Base-by-base conservation (phyloP, 2,888 invertebrate species). In the Cheilosia urbana region DNA sequence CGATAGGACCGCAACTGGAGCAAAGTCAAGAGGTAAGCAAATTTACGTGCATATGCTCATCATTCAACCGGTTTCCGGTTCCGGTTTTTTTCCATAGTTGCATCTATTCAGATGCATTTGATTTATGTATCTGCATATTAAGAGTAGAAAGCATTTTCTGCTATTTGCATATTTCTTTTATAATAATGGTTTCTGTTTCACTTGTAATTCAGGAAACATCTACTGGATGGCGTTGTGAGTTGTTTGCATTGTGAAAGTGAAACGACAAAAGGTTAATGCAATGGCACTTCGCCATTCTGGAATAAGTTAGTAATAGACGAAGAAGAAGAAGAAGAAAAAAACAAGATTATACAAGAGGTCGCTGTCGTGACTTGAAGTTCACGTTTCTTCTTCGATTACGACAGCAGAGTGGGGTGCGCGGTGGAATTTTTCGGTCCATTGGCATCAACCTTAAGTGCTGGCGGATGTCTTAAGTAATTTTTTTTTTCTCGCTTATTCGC, bases 11-110 rank as follows among this genome's bases (percentile, higher is more conserved):
- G 60, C 87, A 87, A 87, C 88, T 91, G 88, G 91, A 91, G 84
- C 91, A 91, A 84, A 91, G 91, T 87, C 91, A 91, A 85, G 91
- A 91, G 91, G 91, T 91, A 87, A 90, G 90, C 11, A 27, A 49
- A 27, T 13, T 13, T 11, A 53, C 40, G 49, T 55, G 13, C 42
- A 55, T n/a, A 1, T 6, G 9, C 19, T 15, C 11, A 17, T 40
- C 51, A 19, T 7, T 21, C 2, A 34, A 63, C 66, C 57, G 75
- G 66, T 57, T 63, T 69, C 78, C 71, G 71, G 78, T 78, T 71
- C 71, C 63, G 30, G 47, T 62, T 57, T 65, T 49, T 21, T 62
- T 57, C 57, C 24, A 21, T 45, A 75, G 47, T 55, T 47, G 37
- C 47, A 63, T 63, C 34, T 53, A 40, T 49, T n/a, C 24, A 27